Evolutionary conservation across 2,113 vertebrate genomes (phyloP), one percentile per base, ranked within the genome.

Genomic region (Grus americana): DNA sequence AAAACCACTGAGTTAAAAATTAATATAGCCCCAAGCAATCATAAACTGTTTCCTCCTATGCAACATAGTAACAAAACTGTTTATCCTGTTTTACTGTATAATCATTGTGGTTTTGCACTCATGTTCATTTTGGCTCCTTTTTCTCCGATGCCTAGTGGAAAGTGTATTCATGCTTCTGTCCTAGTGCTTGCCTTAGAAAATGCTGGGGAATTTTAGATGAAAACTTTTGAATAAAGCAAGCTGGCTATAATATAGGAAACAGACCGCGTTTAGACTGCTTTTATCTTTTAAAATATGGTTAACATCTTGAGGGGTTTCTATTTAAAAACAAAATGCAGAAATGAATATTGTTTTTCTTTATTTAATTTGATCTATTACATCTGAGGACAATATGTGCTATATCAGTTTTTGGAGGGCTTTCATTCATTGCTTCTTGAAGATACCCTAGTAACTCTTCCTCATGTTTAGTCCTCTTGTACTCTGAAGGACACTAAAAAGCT

Each of bases 1-100:
- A 58, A 97, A 97, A 95, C 74, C 65, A 47, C 78, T 2, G 62
- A 79, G 66, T 97, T 96, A 95, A 91, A 95, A 95, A 93, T 83
- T n/a, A 15, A 73, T 46, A 91, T 66, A 93, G 59, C 86, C 89
- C 36, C 6, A 26, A 90, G 97, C 81, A 50, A 32, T 71, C 85
- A 62, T 90, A 96, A 83, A 79, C 67, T n/a, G 82, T 92, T 91
- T 95, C 85, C 73, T 90, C 86, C 38, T 29, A 88, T 14, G 1
- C 76, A 71, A 67, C 92, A 74, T 30, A 88, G 87, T 50, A 92
- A 94, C 96, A 97, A 96, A 97, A 93, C 88, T 93, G 82, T 90
- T 97, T 76, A 74, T 92, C 93, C 38, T 72, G 13, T 76, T 78
- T 93, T 92, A 90, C 68, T 67, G 32, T 52, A 67, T 59, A 36